phyloP scores from a whole-genome alignment of 1,140 invertebrate species.

The Rhyzopertha dominica region DNA sequence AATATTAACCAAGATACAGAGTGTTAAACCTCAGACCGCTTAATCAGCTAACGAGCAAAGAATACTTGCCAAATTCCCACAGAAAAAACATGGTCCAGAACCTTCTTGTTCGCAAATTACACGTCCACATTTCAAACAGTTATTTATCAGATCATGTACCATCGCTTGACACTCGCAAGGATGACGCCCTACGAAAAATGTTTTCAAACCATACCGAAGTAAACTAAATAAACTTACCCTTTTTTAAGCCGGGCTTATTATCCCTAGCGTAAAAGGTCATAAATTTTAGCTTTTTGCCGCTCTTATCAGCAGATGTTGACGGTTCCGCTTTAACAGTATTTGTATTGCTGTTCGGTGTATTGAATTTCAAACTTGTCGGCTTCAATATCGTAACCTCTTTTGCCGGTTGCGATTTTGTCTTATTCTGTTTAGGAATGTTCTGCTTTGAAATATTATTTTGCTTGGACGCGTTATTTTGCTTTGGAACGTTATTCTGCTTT shows the following conservation, averaged over 20 bases:
- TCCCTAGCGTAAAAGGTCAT: conserved; percentile 24
- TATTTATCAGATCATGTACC: conserved; percentile 86
- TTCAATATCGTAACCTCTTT: no score
- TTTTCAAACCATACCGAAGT: conserved; percentile 19
- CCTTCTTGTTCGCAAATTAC: conserved; percentile 96
- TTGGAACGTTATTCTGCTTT: conserved; percentile 25
- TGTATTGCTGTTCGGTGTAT: no score
- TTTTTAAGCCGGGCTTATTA: conserved; percentile 15
- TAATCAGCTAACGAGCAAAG: no score
- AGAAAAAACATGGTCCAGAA: conserved; percentile 91
- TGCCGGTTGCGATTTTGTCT: no score
- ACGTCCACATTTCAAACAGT: conserved; percentile 89
- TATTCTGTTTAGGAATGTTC: no score
- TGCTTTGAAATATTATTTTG: no score
- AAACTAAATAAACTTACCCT: conserved; percentile 16
- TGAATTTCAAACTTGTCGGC: conserved; percentile 11
- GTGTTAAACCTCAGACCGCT: no score
- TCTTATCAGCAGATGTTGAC: conserved; percentile 7
- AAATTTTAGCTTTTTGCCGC: conserved; percentile 65
- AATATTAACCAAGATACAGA: no score
- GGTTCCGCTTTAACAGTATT: neutral
- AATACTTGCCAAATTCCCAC: conserved; percentile 76
- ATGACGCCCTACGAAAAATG: conserved; percentile 63
- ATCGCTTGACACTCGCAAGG: conserved; percentile 89
- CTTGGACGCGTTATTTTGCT: conserved; percentile 2